A percentile compares a stretch with the other conserved stretches of the same genome.
These are phyloP conservation scores for Phrynosoma blainvillii DNA, from an alignment of 2,113 vertebrate genomes.

Conservation along the genomic window DNA sequence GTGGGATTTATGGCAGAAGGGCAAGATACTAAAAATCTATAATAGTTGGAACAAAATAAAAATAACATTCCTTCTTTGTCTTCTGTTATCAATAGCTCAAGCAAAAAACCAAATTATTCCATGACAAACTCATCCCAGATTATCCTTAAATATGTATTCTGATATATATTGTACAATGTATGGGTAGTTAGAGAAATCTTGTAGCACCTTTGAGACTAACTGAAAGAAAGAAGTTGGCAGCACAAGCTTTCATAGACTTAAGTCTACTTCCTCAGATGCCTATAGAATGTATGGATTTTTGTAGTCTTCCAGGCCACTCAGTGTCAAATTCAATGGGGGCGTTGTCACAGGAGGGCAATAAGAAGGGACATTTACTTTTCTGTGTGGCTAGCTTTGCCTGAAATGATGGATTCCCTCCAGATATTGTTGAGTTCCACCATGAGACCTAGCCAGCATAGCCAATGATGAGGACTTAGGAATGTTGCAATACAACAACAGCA, in stretches of 20 bases:
- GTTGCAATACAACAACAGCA: no score
- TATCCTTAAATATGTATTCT: neutral
- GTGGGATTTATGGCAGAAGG: no score
- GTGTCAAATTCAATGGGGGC: neutral
- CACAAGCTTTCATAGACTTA: no score
- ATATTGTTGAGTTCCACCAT: neutral
- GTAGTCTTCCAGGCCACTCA: neutral
- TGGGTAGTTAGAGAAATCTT: no score
- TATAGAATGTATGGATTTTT: neutral
- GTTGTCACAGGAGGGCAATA: neutral
- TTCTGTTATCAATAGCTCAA: neutral
- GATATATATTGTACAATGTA: neutral
- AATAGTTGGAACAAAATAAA: no score
- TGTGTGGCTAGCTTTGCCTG: neutral
- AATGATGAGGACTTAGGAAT: neutral
- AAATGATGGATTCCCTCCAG: neutral
- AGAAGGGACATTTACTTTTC: neutral
- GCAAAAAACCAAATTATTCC: neutral
- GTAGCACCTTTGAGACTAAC: no score
- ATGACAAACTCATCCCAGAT: neutral
- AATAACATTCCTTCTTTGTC: neutral
- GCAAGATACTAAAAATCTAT: no score
- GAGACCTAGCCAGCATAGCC: neutral
- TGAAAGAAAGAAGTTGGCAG: no score
- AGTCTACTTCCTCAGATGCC: no score